Percentiles rank a stretch among this genome's conserved stretches.
Evolutionary conservation across 2,113 vertebrate species (phyloP).

Genomic region (Syngnathoides biaculeatus): DNA sequence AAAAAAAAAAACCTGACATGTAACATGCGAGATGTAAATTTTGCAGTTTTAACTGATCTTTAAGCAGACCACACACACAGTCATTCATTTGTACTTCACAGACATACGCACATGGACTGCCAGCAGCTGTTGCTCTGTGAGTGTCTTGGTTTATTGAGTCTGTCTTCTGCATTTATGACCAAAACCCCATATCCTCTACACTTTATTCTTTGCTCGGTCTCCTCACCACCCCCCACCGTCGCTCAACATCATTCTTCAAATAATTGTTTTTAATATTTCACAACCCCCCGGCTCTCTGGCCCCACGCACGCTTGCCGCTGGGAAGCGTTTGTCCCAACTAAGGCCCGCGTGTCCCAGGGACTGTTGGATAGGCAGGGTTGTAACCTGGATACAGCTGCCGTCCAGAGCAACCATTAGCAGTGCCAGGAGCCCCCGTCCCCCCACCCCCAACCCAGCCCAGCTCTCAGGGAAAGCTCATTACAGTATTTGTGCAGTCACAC

Average conservation of each 20-base stretch:
- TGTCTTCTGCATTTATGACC: conserved; percentile 52
- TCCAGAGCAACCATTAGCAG: conserved; percentile 68
- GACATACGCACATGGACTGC: not conserved
- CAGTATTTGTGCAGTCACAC: conserved; percentile 70
- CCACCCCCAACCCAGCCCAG: conserved; percentile 44
- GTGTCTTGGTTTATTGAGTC: conserved; percentile 53
- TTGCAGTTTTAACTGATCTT: conserved; percentile 27
- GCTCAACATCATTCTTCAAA: conserved; percentile 25
- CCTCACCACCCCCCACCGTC: conserved; percentile 24
- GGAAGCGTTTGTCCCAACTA: conserved; percentile 34
- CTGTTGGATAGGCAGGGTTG: conserved; percentile 49
- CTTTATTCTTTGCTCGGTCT: conserved; percentile 30
- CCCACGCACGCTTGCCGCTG: conserved; percentile 29
- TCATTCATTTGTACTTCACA: not conserved
- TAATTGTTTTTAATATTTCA: conserved; percentile 21
- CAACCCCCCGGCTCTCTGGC: conserved; percentile 21
- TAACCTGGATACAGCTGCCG: conserved; percentile 71
- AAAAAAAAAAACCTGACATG: too few relatives aligned
- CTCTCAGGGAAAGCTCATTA: conserved; percentile 70
- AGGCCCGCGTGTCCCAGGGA: conserved; percentile 31
- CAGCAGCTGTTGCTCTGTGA: conserved; percentile 46
- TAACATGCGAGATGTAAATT: conserved; percentile 3
- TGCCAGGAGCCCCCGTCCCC: conserved; percentile 60
- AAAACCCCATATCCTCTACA: conserved; percentile 48
- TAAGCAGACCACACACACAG: conserved; percentile 21